Base-by-base conservation (phyloP, 2,113 vertebrate genomes). In the Hyaena hyaena region DNA sequence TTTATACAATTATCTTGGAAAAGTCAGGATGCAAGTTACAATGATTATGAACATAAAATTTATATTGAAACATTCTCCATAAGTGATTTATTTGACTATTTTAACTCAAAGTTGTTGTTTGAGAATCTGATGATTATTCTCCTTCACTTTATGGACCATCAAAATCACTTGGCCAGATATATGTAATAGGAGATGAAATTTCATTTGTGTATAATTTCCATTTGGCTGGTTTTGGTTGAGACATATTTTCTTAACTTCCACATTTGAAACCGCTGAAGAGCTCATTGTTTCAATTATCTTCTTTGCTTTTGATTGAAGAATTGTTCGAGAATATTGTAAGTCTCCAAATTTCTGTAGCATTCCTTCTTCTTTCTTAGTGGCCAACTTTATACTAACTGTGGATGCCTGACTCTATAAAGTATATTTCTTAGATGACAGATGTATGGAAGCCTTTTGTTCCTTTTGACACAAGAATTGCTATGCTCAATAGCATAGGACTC, bases 261-360 rank as follows among this genome's bases (percentile, higher is more conserved):
- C 11, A 55, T 98, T 98, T 66, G 93, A 90, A 1, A 98, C 94
- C 84, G 98, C 99, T 31, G 98, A 98, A 53, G 99, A 98, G 68
- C 98, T 99, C 98, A 99, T 98, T 83, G 99, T 99, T 91, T 99
- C 98, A 98, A 99, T 99, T 96, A 99, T 98, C 97, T 99, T 99
- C 98, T 99, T 99, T 90, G 99, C 99, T 99, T 99, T 99, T 24
- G 98, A 98, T 0, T 99, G 99, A 83, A 99, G 98, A 97, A 99
- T 98, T 33, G 97, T 98, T 84, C 99, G 99, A 39, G 99, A 99
- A 96, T 98, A 99, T 94, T 99, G 99, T 12, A 99, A 98, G 69
- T 99, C 99, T 93, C 99, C 99, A 77, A 99, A 99, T 99, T 99
- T 99, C 98, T 99, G 99, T 31, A 99, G 96, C 0, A 99, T 98